Conservation (phyloP, 2,888 invertebrate species). For the Noctua comes region DNA sequence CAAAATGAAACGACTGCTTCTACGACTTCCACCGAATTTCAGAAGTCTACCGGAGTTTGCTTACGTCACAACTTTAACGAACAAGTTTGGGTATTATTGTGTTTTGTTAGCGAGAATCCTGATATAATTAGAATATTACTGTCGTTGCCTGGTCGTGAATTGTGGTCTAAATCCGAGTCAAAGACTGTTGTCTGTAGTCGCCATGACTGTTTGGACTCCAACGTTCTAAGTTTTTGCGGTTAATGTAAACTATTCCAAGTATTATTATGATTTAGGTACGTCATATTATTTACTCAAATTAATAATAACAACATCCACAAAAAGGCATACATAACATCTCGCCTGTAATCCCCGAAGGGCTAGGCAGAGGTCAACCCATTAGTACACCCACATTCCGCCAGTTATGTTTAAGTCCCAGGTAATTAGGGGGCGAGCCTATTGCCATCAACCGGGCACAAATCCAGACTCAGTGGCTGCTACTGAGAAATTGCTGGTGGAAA, state of each 20-base stretch:
- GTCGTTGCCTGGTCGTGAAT: slow-evolving; percentile 12
- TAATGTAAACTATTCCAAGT: neutral
- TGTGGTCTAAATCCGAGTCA: slow-evolving; percentile 32
- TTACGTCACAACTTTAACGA: slow-evolving; percentile 35
- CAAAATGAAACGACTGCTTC: slow-evolving; percentile 71
- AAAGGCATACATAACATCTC: neutral
- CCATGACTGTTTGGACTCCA: neutral
- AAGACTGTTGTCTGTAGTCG: neutral
- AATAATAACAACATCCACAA: neutral
- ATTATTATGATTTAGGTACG: neutral
- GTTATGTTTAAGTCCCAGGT: too few relatives aligned
- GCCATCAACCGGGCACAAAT: too few relatives aligned
- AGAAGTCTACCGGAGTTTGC: slow-evolving; percentile 46
- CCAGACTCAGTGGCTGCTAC: too few relatives aligned
- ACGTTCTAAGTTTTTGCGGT: slow-evolving; percentile 8
- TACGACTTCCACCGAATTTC: slow-evolving; percentile 53
- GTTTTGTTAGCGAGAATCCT: slow-evolving; percentile 20
- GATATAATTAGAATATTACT: slow-evolving; percentile 29
- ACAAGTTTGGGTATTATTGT: slow-evolving; percentile 53
- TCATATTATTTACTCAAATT: neutral
- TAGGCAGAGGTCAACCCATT: too few relatives aligned
- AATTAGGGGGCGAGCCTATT: too few relatives aligned
- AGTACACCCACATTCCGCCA: too few relatives aligned
- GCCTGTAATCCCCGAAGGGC: too few relatives aligned
- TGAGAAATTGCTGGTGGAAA: too few relatives aligned